Evolutionary conservation across 1,140 invertebrate species (phyloP).

Genomic region (Helicoverpa zea): DNA sequence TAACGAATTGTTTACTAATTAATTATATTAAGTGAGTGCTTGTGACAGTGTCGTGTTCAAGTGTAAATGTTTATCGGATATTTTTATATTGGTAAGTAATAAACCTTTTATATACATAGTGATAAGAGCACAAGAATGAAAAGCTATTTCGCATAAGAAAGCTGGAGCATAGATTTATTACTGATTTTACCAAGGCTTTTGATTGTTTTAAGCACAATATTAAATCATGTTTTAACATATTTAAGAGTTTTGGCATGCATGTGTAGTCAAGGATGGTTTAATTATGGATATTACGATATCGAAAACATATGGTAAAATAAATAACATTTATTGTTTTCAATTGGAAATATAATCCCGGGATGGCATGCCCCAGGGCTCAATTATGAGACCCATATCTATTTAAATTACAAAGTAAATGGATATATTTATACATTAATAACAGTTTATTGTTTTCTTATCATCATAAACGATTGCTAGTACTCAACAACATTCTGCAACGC

Average conservation of each 20-base stretch:
- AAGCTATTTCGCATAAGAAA: no score
- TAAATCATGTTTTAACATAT: background rate
- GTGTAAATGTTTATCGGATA: slow-evolving; percentile 36
- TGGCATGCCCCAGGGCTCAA: background rate
- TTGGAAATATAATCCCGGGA: no score
- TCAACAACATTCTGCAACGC: background rate
- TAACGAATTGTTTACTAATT: slow-evolving; percentile 39
- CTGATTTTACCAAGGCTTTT: background rate
- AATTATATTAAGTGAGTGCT: slow-evolving; percentile 17
- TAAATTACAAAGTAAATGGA: no score
- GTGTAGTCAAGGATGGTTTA: no score
- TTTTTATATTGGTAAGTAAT: slow-evolving; percentile 26
- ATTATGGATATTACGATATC: no score
- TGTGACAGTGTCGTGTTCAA: slow-evolving; percentile 37
- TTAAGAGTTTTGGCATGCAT: background rate
- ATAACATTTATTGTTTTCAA: no score
- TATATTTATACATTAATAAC: no score
- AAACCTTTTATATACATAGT: background rate
- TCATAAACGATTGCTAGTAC: background rate
- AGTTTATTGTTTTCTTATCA: no score
- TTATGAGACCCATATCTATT: background rate
- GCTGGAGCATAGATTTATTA: no score
- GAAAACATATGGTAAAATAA: no score
- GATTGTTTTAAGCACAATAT: background rate
- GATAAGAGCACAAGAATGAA: background rate